These are phyloP conservation scores for Hedya salicella DNA, from an alignment of 2,888 invertebrate species.

Conservation along the genomic window DNA sequence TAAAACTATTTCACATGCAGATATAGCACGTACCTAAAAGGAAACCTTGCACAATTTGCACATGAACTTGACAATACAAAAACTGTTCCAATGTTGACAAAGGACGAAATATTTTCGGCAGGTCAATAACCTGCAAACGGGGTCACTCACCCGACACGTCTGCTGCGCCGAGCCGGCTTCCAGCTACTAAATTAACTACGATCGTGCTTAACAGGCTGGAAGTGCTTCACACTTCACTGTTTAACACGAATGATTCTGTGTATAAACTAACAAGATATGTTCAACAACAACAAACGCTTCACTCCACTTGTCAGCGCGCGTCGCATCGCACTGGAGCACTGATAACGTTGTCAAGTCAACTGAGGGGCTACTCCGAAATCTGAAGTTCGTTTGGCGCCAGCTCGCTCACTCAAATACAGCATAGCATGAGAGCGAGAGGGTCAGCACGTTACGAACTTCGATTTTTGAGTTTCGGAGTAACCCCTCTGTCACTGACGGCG, in stretches of 20 bases:
- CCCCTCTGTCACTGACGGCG: slow-evolving; percentile 4
- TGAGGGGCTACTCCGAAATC: no score
- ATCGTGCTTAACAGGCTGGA: no score
- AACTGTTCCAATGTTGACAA: neutral
- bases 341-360: slow-evolving; percentile 25
- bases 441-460: no score
- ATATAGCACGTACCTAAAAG: no score
- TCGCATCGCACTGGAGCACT: neutral
- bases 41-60: neutral
- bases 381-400: no score
- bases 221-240: no score
- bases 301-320: neutral
- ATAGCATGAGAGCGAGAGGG: no score
- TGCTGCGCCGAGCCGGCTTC: neutral
- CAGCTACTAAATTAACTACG: neutral
- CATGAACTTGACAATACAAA: neutral
- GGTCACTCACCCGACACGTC: slow-evolving; percentile 37
- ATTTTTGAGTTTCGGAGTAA: no score
- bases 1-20: neutral
- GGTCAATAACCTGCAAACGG: slow-evolving; percentile 32
- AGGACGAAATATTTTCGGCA: slow-evolving; percentile 31
- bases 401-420: no score
- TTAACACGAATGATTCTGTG: neutral
- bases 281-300: slow-evolving; percentile 15
- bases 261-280: neutral